Evolutionary conservation across 2,797 vertebrate genomes (phyloP).

Genomic region (Sebastes hubbsi): DNA sequence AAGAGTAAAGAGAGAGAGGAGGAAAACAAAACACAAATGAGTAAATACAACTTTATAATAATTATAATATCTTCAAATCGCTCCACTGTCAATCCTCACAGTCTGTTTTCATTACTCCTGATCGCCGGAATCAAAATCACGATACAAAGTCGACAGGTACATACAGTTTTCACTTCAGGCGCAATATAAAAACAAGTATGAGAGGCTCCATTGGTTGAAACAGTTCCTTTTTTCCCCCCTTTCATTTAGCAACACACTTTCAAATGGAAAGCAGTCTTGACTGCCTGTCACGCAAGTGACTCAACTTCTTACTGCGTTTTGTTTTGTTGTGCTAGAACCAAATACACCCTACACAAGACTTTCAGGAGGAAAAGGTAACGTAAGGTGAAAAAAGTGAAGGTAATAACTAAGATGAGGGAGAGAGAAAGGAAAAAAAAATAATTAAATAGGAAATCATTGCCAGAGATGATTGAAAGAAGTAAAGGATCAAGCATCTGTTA

Average conservation of each 20-base stretch:
- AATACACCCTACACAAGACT: background rate
- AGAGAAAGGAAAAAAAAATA: background rate
- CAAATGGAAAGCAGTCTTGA: constrained; percentile 25
- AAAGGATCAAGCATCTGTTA: too few relatives aligned
- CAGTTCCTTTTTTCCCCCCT: background rate
- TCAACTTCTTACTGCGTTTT: background rate
- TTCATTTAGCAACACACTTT: background rate
- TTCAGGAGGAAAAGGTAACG: too few relatives aligned
- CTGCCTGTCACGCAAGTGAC: constrained; percentile 3
- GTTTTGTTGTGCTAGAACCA: constrained; percentile 3
- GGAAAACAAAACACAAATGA: background rate
- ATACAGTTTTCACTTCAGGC: constrained; percentile 26
- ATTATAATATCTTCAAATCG: background rate
- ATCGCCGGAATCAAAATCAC: background rate
- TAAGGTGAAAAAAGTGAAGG: background rate
- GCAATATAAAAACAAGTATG: background rate
- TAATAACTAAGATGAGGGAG: background rate
- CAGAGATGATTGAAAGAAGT: too few relatives aligned
- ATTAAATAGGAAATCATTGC: background rate
- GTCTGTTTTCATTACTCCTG: constrained; percentile 32
- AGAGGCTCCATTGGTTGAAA: background rate
- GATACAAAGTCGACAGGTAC: background rate
- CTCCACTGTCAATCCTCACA: background rate
- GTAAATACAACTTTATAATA: background rate
- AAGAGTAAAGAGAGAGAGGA: background rate